Evolutionary conservation across 2,888 invertebrate genomes (phyloP), one percentile per base, ranked within the genome.

Genomic region (Blomia tropicalis): DNA sequence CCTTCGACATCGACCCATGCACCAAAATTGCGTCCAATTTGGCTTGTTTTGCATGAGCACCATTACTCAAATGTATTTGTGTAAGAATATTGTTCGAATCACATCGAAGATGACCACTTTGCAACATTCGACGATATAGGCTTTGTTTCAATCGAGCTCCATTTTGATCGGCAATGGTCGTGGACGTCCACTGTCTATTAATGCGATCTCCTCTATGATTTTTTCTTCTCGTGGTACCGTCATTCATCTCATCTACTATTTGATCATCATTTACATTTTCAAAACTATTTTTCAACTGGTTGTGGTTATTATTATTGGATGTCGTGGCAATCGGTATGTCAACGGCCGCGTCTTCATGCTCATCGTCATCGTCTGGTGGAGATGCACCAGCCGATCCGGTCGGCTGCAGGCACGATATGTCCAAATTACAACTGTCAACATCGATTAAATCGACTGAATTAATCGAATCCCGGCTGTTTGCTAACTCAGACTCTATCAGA

Each of bases 391-490:
- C 7, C 5, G 7, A 7, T 7, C 11, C 22, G 51, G 11, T 19
- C 51, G 51, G 5, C 30, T 27, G 25, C 11, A 56, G 36, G 2
- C 29, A 23, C 2, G 32, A 32, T 4, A 56, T 56, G 23, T 56
- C 56, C 29, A 56, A 36, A 19, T 56, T 56, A n/a, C 11, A 22
- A 19, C 29, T 27, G 29, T 56, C 56, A 2, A 56, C 56, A 36
- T 56, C 56, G 11, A 56, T 53, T 27, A 58, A 56, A 30, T n/a
- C 44, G 23, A 56, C 59, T 23, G 58, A 56, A n/a, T 27, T 11
- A 19, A 56, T 29, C 3, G 56, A 56, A 25, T 56, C 56, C 19
- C 29, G 56, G 23, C 29, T 36, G 25, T 27, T 23, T 7, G 7
- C 51, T n/a, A 47, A 47, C 7, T 47, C 51, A 7, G 51, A 47